Base-by-base conservation (phyloP, 2,888 invertebrate species). In the Isotomurus palustris region DNA sequence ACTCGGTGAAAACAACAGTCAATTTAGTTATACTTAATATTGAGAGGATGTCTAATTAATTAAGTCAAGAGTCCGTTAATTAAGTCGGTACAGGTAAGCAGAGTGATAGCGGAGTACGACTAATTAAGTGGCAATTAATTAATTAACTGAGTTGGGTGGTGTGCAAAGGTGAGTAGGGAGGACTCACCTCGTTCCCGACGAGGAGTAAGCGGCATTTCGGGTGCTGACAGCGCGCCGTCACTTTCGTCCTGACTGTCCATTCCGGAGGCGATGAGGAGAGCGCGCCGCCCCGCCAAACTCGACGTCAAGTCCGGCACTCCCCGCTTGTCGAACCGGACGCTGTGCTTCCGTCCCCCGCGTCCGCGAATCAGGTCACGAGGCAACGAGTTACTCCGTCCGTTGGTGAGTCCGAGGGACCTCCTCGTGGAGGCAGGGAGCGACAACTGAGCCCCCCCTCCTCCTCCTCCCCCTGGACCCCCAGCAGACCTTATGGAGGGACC, bases 201-300 rank as follows among this genome's bases (percentile, higher is more conserved):
- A 76, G 82, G 76, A 74, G 81, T 75, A 74, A 72, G 67, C 51
- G 87, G 86, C 77, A 87, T 82, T 77, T 89, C 89, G 19, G 88
- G 88, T 21, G 88, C 88, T 48, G 87, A 88, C 58, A 87, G 80
- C 60, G 86, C 86, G 49, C 87, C 88, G 75, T 88, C 88, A 70
- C 84, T 83, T 74, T 88, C 88, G 73, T 88, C 87, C 75, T 86
- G 84, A 64, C 78, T 74, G 67, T 83, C 83, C 17, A 70, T 64
- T 44, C 70, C 70, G 17, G 69, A 60, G 44, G 68, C 66, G 41
- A 78, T 74, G 41, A 83, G 76, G 40, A 80, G 75, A 29, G 79
- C 75, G 27, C 80, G 77, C 47, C 80, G 77, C 63, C 80, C 78
- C 25, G 63, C 68, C 56, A 65, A 58, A 41, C 61, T 61, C 22